Percentiles rank a stretch among this genome's conserved stretches.
phyloP scores from a whole-genome alignment of 2,113 vertebrate species.

The Asarcornis scutulata region DNA sequence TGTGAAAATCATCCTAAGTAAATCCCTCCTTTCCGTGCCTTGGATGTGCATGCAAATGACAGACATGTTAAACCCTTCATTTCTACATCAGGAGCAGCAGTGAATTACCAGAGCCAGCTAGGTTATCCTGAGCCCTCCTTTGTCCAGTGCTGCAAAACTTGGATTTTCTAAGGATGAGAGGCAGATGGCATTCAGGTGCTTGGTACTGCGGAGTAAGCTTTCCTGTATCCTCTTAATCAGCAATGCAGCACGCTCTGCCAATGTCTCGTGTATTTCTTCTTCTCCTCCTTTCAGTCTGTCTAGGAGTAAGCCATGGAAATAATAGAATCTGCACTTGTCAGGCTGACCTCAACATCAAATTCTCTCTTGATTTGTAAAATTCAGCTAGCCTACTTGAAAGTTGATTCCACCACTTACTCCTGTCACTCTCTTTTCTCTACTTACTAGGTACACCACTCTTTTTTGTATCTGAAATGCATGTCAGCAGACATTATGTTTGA shows the following conservation, averaged over 20 bases:
- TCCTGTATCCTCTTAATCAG: neutral
- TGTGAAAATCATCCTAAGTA: neutral
- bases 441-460: neutral
- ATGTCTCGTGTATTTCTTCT: neutral
- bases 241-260: neutral
- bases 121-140: conserved; percentile 14
- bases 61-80: neutral
- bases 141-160: neutral
- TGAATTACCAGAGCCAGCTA: neutral
- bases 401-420: neutral
- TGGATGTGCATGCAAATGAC: neutral
- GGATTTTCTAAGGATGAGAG: neutral
- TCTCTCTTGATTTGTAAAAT: neutral
- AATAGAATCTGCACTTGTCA: neutral
- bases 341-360: neutral
- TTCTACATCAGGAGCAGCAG: neutral
- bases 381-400: neutral
- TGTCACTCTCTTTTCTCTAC: neutral
- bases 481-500: neutral
- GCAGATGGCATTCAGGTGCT: neutral
- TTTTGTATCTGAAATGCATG: neutral
- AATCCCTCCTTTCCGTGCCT: neutral
- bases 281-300: neutral
- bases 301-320: neutral
- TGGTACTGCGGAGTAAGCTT: neutral